phyloP scores from a whole-genome alignment of 2,113 vertebrate genomes.

The Atlantisia rogersi region DNA sequence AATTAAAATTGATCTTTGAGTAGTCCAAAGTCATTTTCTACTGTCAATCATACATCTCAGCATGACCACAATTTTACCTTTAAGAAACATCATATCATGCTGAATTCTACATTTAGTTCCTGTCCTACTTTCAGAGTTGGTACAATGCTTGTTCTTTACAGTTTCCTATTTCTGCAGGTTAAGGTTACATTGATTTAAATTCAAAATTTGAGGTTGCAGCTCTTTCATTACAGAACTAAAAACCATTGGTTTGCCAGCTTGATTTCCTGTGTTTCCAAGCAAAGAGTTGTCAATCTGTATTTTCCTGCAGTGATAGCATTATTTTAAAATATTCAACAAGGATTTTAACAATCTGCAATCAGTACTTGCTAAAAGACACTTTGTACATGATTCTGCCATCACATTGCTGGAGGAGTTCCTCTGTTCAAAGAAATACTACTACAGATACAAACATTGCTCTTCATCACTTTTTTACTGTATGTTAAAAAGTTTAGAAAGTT shows the following conservation, averaged over 20 bases:
- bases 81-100: conserved; percentile 14
- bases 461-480: neutral
- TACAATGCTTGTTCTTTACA: conserved; percentile 22
- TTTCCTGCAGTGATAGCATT: neutral
- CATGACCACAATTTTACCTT: conserved; percentile 55
- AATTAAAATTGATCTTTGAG: conserved; percentile 62
- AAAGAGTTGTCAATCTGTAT: neutral
- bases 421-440: neutral
- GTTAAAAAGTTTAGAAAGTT: neutral
- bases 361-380: neutral
- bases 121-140: conserved; percentile 56
- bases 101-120: conserved; percentile 61
- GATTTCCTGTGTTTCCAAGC: neutral
- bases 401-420: neutral
- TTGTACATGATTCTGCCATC: neutral
- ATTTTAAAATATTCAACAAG: neutral
- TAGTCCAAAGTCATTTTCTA: conserved; percentile 38
- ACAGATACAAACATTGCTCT: neutral
- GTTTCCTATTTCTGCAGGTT: conserved; percentile 41
- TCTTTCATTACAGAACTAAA: conserved; percentile 13
- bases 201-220: neutral
- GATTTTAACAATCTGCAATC: neutral
- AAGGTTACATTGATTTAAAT: conserved; percentile 56
- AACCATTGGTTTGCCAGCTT: neutral
- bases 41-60: conserved; percentile 48